These are phyloP conservation scores for Periphyllus acericola DNA, from an alignment of 2,888 invertebrate species.

Conservation along the genomic window DNA sequence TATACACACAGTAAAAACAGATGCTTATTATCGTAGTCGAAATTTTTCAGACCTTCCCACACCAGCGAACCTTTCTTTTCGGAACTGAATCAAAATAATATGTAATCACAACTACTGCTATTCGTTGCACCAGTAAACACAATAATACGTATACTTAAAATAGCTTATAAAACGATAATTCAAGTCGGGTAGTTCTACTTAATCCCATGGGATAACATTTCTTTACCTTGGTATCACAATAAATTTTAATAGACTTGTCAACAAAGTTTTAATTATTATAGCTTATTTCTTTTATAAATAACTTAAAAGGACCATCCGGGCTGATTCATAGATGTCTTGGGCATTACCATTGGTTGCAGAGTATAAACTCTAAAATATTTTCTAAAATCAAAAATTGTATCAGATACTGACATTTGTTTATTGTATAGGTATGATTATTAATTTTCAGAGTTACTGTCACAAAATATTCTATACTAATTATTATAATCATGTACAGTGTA, in stretches of 20 bases:
- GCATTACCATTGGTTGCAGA: too few relatives aligned
- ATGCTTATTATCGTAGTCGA: constrained; percentile 6
- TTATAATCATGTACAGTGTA: too few relatives aligned
- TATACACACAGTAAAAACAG: neutral
- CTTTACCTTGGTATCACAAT: neutral
- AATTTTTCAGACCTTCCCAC: neutral
- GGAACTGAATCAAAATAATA: neutral
- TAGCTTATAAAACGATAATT: neutral
- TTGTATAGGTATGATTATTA: too few relatives aligned
- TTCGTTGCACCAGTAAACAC: neutral
- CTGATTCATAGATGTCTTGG: too few relatives aligned
- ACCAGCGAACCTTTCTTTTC: neutral
- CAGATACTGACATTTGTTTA: too few relatives aligned
- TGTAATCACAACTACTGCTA: neutral
- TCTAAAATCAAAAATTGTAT: too few relatives aligned
- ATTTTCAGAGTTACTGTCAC: too few relatives aligned
- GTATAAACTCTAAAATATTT: too few relatives aligned
- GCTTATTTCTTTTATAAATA: neutral
- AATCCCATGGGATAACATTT: neutral
- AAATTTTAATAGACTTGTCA: neutral
- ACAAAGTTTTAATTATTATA: neutral
- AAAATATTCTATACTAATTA: too few relatives aligned
- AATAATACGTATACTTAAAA: neutral
- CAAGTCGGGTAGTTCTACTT: neutral
- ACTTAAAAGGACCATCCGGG: neutral